A percentile compares a stretch with the other conserved stretches of the same genome.
Conservation (phyloP, 2,888 invertebrate genomes). For the Chydorus sphaericus region DNA sequence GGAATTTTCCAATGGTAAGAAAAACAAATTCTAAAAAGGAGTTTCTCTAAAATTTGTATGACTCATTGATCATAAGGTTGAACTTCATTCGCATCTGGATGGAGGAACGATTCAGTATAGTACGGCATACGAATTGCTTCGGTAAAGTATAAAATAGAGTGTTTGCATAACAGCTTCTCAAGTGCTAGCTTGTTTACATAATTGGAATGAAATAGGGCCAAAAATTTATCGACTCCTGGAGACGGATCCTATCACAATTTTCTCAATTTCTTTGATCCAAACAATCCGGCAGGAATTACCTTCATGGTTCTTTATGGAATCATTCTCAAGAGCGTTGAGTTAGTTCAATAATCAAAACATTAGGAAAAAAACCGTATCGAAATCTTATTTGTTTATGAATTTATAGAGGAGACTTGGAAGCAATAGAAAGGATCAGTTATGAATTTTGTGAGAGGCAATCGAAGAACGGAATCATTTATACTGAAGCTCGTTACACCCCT, state of each 20-base stretch:
- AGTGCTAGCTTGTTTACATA: not conserved
- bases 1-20: too few species aligned
- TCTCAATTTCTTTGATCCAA: conserved; percentile 27
- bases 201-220: conserved; percentile 21
- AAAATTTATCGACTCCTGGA: conserved; percentile 26
- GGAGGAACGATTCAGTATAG: conserved; percentile 34
- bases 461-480: conserved; percentile 33
- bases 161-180: not conserved
- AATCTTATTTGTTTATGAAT: not conserved
- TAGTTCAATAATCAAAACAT: not conserved
- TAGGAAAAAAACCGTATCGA: not conserved
- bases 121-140: conserved; percentile 36
- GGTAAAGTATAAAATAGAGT: conserved; percentile 27
- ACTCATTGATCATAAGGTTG: too few species aligned
- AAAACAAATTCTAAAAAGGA: too few species aligned
- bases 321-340: not conserved
- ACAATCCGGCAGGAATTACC: conserved; percentile 28
- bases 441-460: conserved; percentile 40
- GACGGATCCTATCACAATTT: conserved; percentile 30
- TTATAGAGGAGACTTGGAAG: conserved; percentile 33
- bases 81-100: conserved; percentile 40
- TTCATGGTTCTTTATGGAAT: too few species aligned
- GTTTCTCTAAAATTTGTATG: too few species aligned
- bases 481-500: conserved; percentile 37
- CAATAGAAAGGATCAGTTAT: conserved; percentile 36